Base-by-base conservation (phyloP, 2,797 vertebrate species). In the Fundulus diaphanus region DNA sequence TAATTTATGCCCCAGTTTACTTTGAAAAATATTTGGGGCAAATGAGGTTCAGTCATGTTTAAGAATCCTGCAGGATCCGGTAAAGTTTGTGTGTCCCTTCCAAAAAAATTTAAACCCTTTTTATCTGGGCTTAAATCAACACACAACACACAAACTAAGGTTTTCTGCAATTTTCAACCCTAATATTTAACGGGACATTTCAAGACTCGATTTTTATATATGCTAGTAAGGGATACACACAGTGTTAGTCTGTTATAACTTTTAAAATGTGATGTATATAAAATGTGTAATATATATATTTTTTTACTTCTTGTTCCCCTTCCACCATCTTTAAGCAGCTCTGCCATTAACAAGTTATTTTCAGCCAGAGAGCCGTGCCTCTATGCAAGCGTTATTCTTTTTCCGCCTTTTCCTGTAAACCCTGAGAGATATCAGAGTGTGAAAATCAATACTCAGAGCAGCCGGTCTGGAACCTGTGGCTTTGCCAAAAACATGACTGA, bases 361-460 rank as follows among this genome's bases (percentile, higher is more conserved):
- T 49, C 59, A 49, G 57, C 31, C 31, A 49, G 44, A 63, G 16
- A 73, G 27, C 22, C 9, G 33, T 37, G 31, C 7, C 44, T 65
- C 54, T 22, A 18, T 57, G 37, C 27, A 24, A 59, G 70, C 7
- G 18, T 44, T 59, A 59, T 31, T 46, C 48, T 65, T 73, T 72
- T 44, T 22, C 13, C 5, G 18, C 56, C 29, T 16, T 46, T 73
- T 16, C 40, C 57, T 49, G 56, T 49, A 63, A 73, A 49, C 57
- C 71, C 46, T 59, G 33, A 49, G 59, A 37, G 31, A 73, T 13
- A 48, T 31, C 46, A 27, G 40, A 51, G 72, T 63, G 72, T 73
- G 27, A 73, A 73, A 65, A 73, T 73, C 72, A 51, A 65, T 65
- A 37, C 57, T 63, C 44, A 7, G 48, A 73, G 29, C 37, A 72